These are phyloP conservation scores for Haemorhous mexicanus DNA, from an alignment of 2,113 vertebrate genomes.

Conservation along the genomic window DNA sequence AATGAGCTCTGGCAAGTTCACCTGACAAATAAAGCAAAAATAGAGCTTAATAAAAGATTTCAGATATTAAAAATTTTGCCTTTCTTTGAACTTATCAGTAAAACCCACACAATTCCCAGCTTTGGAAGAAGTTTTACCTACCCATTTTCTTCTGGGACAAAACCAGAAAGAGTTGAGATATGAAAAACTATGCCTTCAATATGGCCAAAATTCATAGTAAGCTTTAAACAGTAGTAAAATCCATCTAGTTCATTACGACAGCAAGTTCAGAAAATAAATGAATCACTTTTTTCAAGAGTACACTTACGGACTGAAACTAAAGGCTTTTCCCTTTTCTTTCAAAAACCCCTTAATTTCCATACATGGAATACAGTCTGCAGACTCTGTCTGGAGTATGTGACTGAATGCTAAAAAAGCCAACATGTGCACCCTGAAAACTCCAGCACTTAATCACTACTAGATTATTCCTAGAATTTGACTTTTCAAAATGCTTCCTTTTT, in stretches of 20 bases:
- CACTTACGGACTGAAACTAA: neutral
- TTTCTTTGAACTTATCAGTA: neutral
- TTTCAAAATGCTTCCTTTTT: neutral
- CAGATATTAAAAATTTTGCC: neutral
- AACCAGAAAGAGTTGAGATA: neutral
- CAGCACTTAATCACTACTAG: neutral
- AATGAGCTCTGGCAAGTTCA: slow-evolving; percentile 77
- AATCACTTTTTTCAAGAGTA: neutral
- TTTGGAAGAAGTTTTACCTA: neutral
- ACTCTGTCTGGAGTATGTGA: neutral
- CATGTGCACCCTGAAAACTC: neutral
- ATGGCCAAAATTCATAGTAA: neutral
- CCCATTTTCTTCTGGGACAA: neutral
- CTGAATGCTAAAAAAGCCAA: neutral
- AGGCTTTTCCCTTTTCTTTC: neutral
- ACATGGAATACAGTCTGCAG: neutral
- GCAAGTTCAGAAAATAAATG: neutral
- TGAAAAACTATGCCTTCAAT: neutral
- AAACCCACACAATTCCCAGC: neutral
- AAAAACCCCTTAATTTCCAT: neutral
- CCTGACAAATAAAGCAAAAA: slow-evolving; percentile 65
- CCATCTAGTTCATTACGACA: neutral
- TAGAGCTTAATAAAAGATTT: neutral
- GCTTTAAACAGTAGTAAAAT: neutral
- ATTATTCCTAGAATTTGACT: neutral